These are phyloP conservation scores for Drosophila neutralis DNA, from an alignment of 2,888 invertebrate genomes.

Conservation along the genomic window DNA sequence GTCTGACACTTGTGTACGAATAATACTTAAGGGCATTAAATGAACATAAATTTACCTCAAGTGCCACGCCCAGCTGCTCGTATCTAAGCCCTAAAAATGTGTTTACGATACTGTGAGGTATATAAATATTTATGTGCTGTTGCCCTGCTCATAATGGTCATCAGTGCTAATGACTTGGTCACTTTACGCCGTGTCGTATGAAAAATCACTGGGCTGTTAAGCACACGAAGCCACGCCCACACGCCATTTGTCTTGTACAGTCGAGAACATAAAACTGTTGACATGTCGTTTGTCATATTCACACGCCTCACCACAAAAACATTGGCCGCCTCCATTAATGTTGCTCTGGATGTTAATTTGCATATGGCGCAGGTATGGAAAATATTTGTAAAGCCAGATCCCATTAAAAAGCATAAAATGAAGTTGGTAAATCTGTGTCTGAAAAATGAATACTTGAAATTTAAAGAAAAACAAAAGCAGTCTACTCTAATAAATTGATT, in stretches of 20 bases:
- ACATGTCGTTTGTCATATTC: constrained; percentile 76
- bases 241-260: constrained; percentile 70
- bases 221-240: constrained; percentile 63
- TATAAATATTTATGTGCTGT: constrained; percentile 26
- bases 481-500: background rate
- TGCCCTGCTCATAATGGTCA: constrained; percentile 66
- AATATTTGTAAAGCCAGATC: background rate
- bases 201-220: constrained; percentile 65
- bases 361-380: constrained; percentile 40
- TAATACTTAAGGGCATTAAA: constrained; percentile 33
- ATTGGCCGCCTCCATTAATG: constrained; percentile 5
- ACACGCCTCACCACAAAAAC: constrained; percentile 33
- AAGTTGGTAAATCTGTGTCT: background rate
- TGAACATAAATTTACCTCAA: constrained; percentile 44
- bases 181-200: constrained; percentile 51
- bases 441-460: background rate
- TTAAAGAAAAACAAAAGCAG: background rate
- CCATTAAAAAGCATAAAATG: background rate
- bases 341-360: constrained; percentile 34
- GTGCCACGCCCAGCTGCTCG: constrained; percentile 30
- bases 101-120: constrained; percentile 34
- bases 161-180: constrained; percentile 67
- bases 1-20: background rate
- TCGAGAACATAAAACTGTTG: constrained; percentile 52
- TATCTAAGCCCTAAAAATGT: constrained; percentile 18